A percentile compares a stretch with the other conserved stretches of the same genome.
phyloP scores from a whole-genome alignment of 2,113 vertebrate genomes.

The Onychostoma macrolepis region DNA sequence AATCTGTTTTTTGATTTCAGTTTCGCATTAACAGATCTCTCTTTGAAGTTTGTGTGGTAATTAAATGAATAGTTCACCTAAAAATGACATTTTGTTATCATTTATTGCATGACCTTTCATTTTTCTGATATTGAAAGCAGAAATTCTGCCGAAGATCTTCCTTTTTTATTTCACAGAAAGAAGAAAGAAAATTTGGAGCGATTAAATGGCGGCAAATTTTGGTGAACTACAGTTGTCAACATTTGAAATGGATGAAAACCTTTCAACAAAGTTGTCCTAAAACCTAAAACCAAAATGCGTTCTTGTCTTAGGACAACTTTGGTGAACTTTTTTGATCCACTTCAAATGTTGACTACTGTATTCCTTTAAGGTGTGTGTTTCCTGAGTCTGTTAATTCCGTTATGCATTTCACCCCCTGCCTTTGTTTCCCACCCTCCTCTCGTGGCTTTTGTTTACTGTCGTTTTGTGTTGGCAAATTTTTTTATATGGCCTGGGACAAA shows the following conservation, averaged over 20 bases:
- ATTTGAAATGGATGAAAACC: no score
- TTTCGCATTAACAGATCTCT: slow-evolving; percentile 1
- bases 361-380: slow-evolving; percentile 62
- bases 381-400: slow-evolving; percentile 11
- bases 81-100: neutral
- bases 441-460: slow-evolving; percentile 14
- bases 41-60: slow-evolving; percentile 39
- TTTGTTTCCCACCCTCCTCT: neutral
- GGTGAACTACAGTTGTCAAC: slow-evolving; percentile 47
- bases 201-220: slow-evolving; percentile 29
- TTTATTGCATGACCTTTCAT: neutral
- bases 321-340: no score
- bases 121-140: neutral
- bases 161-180: neutral
- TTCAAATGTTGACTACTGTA: neutral
- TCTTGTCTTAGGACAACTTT: no score
- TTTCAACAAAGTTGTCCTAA: no score
- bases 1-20: slow-evolving; percentile 36
- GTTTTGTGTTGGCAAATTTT: slow-evolving; percentile 10
- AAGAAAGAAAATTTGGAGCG: neutral
- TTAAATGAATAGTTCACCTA: neutral
- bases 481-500: slow-evolving; percentile 39
- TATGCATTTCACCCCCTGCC: slow-evolving; percentile 19
- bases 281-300: no score
- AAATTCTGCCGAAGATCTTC: neutral